Base-by-base conservation (phyloP, 2,797 vertebrate species). In the Rhinatrema bivittatum region DNA sequence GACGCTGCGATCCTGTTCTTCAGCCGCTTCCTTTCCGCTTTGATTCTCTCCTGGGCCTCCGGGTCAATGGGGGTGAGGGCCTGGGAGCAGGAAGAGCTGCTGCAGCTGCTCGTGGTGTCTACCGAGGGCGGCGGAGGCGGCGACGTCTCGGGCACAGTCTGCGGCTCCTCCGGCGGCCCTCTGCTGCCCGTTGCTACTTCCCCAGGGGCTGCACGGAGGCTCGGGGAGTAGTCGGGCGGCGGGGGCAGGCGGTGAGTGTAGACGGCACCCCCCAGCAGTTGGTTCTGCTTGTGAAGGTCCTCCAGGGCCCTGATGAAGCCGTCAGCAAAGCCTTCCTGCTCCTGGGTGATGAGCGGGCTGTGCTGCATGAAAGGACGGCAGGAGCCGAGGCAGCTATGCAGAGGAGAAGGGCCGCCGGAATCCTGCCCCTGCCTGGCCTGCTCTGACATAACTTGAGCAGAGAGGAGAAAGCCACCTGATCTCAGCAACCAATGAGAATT, bases 231-330 rank as follows among this genome's bases (percentile, higher is more conserved):
- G 59, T 53, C 65, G 76, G 13, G 70, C 59, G 0, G 70, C 53
- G 0, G 79, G 20, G 46, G 82, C 87, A 0, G 60, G 36, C 34
- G 64, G 65, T 87, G 91, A 42, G 89, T 89, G 76, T 92, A 91
- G 36, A 90, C 75, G 14, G 84, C 70, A 2, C 67, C 65, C 11
- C 85, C 85, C 3, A 90, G 64, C 20, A 91, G 65, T 70, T 93
- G 88, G 62, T 91, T 93, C 72, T 93, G 89, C 66, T 93, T 91
- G 70, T 91, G 87, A 19, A 93, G 76, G 50, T 91, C 89, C 1
- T 88, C 88, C 32, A 93, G 65, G 0, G 90, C 90, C 58, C 90
- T 89, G 14, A 90, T 89, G 15, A 91, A 91, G 15, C 89, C 89
- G 16, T 91, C 88, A 1, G 86, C 88, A 20, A 91, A 91, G 18